Evolutionary conservation across 2,113 vertebrate genomes (phyloP).

Genomic region (Nannospalax galili): DNA sequence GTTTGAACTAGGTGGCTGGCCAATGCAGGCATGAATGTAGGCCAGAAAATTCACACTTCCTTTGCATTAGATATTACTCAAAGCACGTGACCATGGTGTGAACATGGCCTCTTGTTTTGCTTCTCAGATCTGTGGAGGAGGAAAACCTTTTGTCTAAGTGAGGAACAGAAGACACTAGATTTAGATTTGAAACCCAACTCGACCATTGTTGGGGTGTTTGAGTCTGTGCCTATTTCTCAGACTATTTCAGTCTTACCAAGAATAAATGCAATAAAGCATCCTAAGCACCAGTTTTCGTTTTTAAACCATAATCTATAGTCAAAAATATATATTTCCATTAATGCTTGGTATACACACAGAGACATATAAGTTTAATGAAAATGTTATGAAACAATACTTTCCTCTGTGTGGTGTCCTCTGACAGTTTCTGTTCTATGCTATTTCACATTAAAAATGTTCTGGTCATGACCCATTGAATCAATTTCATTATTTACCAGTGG

Average conservation of each 20-base stretch:
- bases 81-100: neutral
- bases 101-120: neutral
- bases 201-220: neutral
- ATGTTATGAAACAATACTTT: neutral
- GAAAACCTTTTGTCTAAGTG: neutral
- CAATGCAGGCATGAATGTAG: neutral
- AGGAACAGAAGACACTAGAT: neutral
- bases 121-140: neutral
- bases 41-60: neutral
- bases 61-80: neutral
- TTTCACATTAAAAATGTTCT: neutral
- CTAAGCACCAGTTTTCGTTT: neutral
- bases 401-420: neutral
- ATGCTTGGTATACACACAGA: neutral
- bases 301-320: neutral
- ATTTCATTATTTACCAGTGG: neutral
- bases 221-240: neutral
- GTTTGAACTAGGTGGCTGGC: neutral
- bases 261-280: neutral
- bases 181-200: neutral
- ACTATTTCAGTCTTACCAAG: neutral
- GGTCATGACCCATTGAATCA: neutral
- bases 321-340: neutral
- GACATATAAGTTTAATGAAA: neutral
- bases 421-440: neutral